Evolutionary conservation across 2,888 invertebrate species (phyloP), one percentile per base, ranked within the genome.

Genomic region (Acrobasis consociella): DNA sequence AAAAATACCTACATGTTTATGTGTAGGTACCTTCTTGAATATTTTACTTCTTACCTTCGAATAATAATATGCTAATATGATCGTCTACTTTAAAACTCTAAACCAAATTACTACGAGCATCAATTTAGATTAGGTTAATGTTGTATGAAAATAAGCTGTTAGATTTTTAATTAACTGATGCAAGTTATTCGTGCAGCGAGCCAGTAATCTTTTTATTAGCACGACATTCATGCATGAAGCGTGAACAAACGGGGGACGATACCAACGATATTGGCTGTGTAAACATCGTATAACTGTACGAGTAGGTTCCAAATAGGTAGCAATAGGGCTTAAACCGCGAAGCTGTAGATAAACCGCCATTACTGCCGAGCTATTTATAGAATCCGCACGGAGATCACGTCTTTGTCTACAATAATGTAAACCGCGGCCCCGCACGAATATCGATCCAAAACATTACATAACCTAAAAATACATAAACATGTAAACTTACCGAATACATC

Each of bases 321-420:
- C 73, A 72, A 76, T 77, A 81, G 75, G 78, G 75, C 77, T 84
- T 84, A 80, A 86, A 87, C 82, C 82, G 74, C 83, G 75, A 86
- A 87, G 87, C 85, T 84, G 81, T 83, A 87, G 87, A 90, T 89
- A 91, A 92, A 86, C 84, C 82, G 82, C 86, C 87, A 87, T 88
- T 85, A 87, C 87, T 76, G 80, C 73, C 72, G 73, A 75, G 83
- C 87, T 92, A 92, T 92, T 89, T 89, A 79, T 91, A 92, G 91
- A 89, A 82, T 85, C 81, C 78, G 83, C 81, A 85, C 87, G 85
- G 83, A 91, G 91, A 92, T 89, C 91, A 88, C 86, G 86, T 86
- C 91, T 90, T 89, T 89, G 90, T 91, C 85, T 87, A 85, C 78
- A 82, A 78, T 86, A 89, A 85, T 87, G 83, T 86, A 86, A 88